Base-by-base conservation (phyloP, 2,113 vertebrate genomes). In the Pseudonaja textilis region DNA sequence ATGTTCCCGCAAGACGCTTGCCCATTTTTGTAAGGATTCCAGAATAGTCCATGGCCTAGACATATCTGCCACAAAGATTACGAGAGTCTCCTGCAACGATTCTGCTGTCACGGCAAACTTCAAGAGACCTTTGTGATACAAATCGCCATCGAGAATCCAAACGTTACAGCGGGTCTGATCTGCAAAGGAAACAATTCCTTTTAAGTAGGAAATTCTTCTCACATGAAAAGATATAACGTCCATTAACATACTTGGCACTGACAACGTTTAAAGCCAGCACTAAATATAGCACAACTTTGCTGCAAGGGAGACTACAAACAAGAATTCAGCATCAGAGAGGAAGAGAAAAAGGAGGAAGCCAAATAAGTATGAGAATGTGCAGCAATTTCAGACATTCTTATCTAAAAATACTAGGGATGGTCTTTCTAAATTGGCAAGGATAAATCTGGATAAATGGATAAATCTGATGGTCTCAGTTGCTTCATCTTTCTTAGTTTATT, bases 21-120 rank as follows among this genome's bases (percentile, higher is more conserved):
- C 98, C 99, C 99, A 99, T 95, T 99, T 99, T 96, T 99, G 98
- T 95, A 99, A 97, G 10, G 99, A 99, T 96, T 99, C 99, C 99
- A 99, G 99, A 96, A 99, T 97, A 97, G 98, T 98, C 99, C 99
- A 99, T 88, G 99, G 99, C 93, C 98, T 98, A 91, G 99, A 99
- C 99, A 99, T 99, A 93, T 99, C 99, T 89, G 95, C 99, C 91
- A 99, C 99, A 95, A 99, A 99, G 94, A 99, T 97, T 47, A 98
- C 99, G 57, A 99, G 93, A 85, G 98, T 99, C 97, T 99, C 98
- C 29, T 97, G 97, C 95, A 99, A 97, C 2, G 98, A 98, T 95
- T 99, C 98, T 14, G 98, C 97, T 90, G 98, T 98, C 93, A 99
- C 97, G 0, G 99, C 99, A 91, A 99, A 99, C 95, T 99, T 99